Percentiles rank a stretch among this genome's conserved stretches.
These are phyloP conservation scores for Hemicrepidius hirtus DNA, from an alignment of 2,888 invertebrate genomes.

Conservation along the genomic window DNA sequence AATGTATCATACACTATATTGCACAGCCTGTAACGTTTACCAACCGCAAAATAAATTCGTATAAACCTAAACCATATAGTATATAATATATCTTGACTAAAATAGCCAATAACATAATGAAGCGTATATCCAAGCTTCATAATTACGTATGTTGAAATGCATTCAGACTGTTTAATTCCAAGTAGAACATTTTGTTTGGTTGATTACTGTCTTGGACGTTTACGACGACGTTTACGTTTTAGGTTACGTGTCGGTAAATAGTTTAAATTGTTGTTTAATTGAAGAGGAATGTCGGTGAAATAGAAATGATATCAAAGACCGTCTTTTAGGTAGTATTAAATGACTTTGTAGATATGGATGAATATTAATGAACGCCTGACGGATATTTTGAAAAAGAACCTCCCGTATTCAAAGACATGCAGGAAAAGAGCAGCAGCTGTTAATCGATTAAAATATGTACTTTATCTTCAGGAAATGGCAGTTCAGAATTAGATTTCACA, in stretches of 20 bases:
- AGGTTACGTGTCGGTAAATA: slow-evolving; percentile 43
- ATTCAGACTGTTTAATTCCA: slow-evolving; percentile 31
- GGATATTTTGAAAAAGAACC: slow-evolving; percentile 21
- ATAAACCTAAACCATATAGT: slow-evolving; percentile 34
- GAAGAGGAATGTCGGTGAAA: slow-evolving; percentile 46
- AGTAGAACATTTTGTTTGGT: slow-evolving; percentile 15
- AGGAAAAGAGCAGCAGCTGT: slow-evolving; percentile 31
- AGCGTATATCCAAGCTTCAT: slow-evolving; percentile 27
- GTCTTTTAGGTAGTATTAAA: slow-evolving; percentile 15
- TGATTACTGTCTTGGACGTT: slow-evolving; percentile 42
- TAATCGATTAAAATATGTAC: slow-evolving; percentile 29
- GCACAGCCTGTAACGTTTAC: slow-evolving; percentile 13
- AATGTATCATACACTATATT: slow-evolving; percentile 20
- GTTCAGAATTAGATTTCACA: slow-evolving; percentile 23
- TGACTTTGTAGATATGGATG: slow-evolving; percentile 30
- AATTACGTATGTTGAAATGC: slow-evolving; percentile 30
- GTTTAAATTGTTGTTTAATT: slow-evolving; percentile 49
- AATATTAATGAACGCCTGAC: slow-evolving; percentile 34
- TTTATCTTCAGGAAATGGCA: slow-evolving; percentile 28
- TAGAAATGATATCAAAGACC: slow-evolving; percentile 26
- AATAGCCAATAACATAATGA: slow-evolving; percentile 37
- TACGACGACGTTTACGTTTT: slow-evolving; percentile 43
- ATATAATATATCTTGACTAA: slow-evolving; percentile 36
- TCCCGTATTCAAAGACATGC: not conserved
- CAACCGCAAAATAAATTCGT: slow-evolving; percentile 33